Conservation (phyloP, 2,113 vertebrate species). For the Gorilla gorilla region DNA sequence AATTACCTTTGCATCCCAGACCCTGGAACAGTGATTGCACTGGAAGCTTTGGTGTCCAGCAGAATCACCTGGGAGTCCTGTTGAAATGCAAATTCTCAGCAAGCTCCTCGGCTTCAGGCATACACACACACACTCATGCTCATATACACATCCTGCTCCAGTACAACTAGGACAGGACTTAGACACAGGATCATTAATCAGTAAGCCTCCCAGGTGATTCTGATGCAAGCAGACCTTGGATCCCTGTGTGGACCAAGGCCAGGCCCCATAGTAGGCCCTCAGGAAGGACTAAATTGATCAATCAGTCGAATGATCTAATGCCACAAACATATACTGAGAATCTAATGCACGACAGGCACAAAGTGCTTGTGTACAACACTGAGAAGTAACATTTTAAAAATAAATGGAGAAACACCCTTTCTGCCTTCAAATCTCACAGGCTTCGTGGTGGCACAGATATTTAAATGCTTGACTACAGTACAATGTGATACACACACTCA, state of each 20-base stretch:
- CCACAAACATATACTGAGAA: background rate
- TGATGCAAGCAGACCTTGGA: background rate
- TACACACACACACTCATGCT: rapidly evolving
- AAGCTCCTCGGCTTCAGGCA: too few relatives aligned
- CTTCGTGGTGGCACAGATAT: background rate
- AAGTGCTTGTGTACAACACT: background rate
- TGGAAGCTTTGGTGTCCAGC: background rate
- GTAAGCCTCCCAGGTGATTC: background rate
- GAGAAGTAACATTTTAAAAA: background rate
- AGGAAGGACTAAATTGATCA: background rate
- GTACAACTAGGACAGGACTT: background rate
- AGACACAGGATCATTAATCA: background rate
- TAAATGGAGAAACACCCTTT: background rate
- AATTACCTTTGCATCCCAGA: background rate
- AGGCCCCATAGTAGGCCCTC: background rate
- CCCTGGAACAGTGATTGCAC: background rate
- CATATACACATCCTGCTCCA: background rate
- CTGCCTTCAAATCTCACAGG: background rate
- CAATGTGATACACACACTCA: background rate
- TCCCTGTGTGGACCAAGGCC: background rate
- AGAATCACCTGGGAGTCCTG: background rate
- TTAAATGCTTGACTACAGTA: background rate
- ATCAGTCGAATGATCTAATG: background rate
- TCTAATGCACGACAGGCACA: background rate
- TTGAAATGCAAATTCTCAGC: background rate